Evolutionary conservation across 2,113 vertebrate genomes (phyloP), one percentile per base, ranked within the genome.

Genomic region (Anthoscopus minutus): DNA sequence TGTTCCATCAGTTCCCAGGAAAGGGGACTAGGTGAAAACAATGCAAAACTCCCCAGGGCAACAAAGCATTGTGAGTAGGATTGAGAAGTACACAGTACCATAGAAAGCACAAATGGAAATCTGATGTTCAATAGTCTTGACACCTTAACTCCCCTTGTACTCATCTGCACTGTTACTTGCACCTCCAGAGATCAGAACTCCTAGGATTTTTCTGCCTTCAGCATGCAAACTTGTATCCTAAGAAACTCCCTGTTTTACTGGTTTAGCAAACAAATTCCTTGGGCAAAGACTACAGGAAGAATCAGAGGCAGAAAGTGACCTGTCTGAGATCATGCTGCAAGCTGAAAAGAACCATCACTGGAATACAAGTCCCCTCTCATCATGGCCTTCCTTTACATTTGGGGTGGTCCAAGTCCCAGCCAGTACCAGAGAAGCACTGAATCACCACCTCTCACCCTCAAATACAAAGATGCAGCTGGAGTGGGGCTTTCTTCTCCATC

Each of bases 11-110:
- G 35, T 35, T 81, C 72, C 33, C 35, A 57, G 66, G 44, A 57
- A 88, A 76, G 8, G 10, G 8, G 11, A 4, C 10, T 4, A 27
- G 8, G 30, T 17, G 33, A 27, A 54, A 23, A 21, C 18, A 86
- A 19, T 23, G 54, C 51, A 27, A 25, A 93, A 35, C 22, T 81
- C 57, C 8, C 42, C 62, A 45, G 14, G 23, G 31, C 21, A 77
- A 72, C 23, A 73, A 19, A 81, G 33, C 35, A 23, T 15, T 31
- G n/a, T 0, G 0, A 5, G 2, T 3, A 58, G 30, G 50, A 65
- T 17, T 7, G 20, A 37, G 37, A 89, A 61, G 14, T 38, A 33
- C 76, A 91, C 4, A 19, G 33, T 10, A 62, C 6, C 0, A 2
- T 83, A 66, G 33, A 53, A 57, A 30, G 23, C 23, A 60, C 67